Evolutionary conservation across 2,888 invertebrate genomes (phyloP), one percentile per base, ranked within the genome.

Genomic region (Cloeon dipterum): DNA sequence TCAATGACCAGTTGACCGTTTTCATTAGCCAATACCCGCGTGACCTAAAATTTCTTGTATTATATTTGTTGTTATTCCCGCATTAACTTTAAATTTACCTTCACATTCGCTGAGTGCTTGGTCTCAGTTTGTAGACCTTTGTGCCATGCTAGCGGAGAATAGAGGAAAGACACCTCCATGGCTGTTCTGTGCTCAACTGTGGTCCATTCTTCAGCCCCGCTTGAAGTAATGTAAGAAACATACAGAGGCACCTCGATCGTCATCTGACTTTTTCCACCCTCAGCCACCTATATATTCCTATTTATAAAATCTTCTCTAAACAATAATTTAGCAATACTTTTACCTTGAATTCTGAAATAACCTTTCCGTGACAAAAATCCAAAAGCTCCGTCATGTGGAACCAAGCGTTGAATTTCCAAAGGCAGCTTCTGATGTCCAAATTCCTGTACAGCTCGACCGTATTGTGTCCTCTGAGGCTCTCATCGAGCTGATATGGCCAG

Each of bases 381-480:
- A 56, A 51, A 36, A 59, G 45, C 38, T 58, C 55, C 2, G 53
- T 48, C 52, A 58, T 54, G 40, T 54, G 50, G 46, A 52, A 58
- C 53, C 52, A 57, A 18, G 55, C 57, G 42, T 53, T 52, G 44
- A 58, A 58, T 21, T 45, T 50, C 59, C 59, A 59, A 26, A 50
- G 42, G 42, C 59, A 59, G 10, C 46, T 49, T 39, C 53, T 52
- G 35, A 56, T 44, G 42, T 57, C 47, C n/a, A 59, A 46, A 40
- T 58, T 54, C 32, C 48, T 46, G 44, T 59, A 59, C 17, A 59
- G 44, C 20, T 47, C 29, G 3, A 53, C 29, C 5, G 7, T 29
- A 16, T 29, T 16, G 5, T 10, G 7, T 5, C 29, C 29, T 29
- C 29, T 8, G 13, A 29, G 29, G n/a, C 16, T 29, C 14, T 14